Evolutionary conservation across 2,113 vertebrate species (phyloP).

Genomic region (Drymodes brunneopygia): DNA sequence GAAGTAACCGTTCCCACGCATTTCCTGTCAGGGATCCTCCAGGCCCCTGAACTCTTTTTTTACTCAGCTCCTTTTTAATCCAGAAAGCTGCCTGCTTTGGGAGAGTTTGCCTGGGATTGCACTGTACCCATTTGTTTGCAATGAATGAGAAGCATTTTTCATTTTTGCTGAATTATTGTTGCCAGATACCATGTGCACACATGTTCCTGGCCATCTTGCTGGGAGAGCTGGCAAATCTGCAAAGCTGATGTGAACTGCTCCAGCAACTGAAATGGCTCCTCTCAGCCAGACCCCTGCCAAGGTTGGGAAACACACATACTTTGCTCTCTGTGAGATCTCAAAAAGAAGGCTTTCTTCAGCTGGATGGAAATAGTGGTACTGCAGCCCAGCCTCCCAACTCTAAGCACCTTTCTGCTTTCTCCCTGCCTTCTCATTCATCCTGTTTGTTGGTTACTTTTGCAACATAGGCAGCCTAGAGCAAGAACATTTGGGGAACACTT

Average conservation of each 20-base stretch:
- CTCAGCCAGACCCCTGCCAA: not conserved
- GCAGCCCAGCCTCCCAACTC: not conserved
- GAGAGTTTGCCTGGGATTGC: slow-evolving; percentile 8
- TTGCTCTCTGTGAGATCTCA: not conserved
- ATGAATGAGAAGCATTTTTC: slow-evolving; percentile 55
- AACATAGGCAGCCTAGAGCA: not conserved
- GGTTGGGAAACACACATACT: not conserved
- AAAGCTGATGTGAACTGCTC: not conserved
- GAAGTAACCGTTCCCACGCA: not conserved
- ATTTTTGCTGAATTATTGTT: slow-evolving; percentile 42
- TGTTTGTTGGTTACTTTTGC: not conserved
- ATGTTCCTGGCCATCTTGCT: slow-evolving; percentile 30
- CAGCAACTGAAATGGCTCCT: not conserved
- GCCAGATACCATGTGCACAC: slow-evolving; percentile 40
- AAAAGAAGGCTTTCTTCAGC: not conserved
- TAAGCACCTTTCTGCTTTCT: not conserved
- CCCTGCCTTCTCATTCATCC: not conserved
- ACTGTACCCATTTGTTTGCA: slow-evolving; percentile 52
- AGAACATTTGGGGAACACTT: not conserved
- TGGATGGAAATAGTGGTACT: not conserved
- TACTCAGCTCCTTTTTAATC: not conserved
- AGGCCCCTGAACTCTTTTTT: not conserved
- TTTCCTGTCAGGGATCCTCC: not conserved
- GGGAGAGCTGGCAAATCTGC: slow-evolving; percentile 34
- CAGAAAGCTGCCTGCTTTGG: not conserved